A percentile compares a stretch with the other conserved stretches of the same genome.
phyloP scores from a whole-genome alignment of 1,140 invertebrate genomes.

The Pentalonia nigronervosa region DNA sequence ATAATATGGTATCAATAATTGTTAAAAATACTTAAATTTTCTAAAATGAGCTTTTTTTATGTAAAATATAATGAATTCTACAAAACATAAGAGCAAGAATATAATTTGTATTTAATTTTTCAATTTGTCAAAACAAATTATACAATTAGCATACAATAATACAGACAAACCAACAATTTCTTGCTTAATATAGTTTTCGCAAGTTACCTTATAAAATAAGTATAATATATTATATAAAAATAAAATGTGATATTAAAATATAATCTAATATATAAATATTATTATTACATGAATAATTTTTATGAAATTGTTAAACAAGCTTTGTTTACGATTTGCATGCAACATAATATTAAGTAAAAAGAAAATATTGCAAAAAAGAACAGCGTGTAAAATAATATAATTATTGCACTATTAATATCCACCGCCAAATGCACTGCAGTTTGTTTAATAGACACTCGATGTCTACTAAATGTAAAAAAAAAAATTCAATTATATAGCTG shows the following conservation, averaged over 20 bases:
- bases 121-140: neutral
- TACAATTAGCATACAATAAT: neutral
- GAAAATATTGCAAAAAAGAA: neutral
- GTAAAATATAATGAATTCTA: neutral
- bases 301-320: neutral
- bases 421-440: neutral
- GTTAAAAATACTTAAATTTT: neutral
- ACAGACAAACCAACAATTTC: accelerated
- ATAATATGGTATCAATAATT: neutral
- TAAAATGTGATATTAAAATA: neutral
- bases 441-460: neutral
- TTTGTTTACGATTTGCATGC: neutral
- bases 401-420: neutral
- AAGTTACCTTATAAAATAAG: neutral
- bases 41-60: neutral
- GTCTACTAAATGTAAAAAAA: neutral
- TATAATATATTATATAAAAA: too few species aligned
- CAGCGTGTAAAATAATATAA: neutral
- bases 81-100: neutral
- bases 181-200: neutral
- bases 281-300: neutral
- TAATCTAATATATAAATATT: neutral
- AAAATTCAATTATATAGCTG: neutral
- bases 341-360: neutral
- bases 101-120: too few species aligned